These are phyloP conservation scores for Agrilus biguttatus DNA, from an alignment of 2,888 invertebrate species.

Conservation along the genomic window DNA sequence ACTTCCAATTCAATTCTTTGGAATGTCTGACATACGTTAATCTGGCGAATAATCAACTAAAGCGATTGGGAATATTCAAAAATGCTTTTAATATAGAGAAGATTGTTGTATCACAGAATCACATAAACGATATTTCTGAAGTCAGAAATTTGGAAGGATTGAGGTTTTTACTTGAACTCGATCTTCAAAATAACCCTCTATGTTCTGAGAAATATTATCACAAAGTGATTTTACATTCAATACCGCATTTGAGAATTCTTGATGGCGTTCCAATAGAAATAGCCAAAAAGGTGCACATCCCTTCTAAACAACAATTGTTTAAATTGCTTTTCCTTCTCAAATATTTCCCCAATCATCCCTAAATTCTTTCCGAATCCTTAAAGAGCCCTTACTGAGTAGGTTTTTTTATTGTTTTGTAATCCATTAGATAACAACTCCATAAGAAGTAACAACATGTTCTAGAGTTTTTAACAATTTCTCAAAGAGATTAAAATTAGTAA, in stretches of 20 bases:
- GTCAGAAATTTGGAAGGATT: slow-evolving; percentile 22
- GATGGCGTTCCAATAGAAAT: slow-evolving; percentile 24
- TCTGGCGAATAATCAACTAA: slow-evolving; percentile 39
- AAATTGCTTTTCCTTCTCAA: neutral
- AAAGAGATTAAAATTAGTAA: too few species aligned
- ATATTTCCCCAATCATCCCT: neutral
- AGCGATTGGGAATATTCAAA: slow-evolving; percentile 37
- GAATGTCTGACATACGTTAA: slow-evolving; percentile 23
- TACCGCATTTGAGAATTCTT: slow-evolving; percentile 23
- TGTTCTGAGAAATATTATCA: slow-evolving; percentile 18
- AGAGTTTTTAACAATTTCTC: too few species aligned
- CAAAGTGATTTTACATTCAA: slow-evolving; percentile 23
- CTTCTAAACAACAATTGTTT: slow-evolving; percentile 9
- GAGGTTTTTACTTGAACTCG: slow-evolving; percentile 22
- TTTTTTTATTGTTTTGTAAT: neutral
- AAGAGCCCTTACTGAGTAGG: neutral
- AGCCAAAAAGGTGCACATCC: slow-evolving; percentile 18
- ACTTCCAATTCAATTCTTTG: too few species aligned
- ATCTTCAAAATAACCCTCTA: slow-evolving; percentile 26
- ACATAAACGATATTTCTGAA: slow-evolving; percentile 26
- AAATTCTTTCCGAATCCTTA: neutral
- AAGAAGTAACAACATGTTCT: too few species aligned
- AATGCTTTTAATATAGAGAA: slow-evolving; percentile 23
- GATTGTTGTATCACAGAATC: slow-evolving; percentile 25
- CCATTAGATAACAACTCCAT: too few species aligned